A percentile compares a stretch with the other conserved stretches of the same genome.
Evolutionary conservation across 1,140 invertebrate genomes (phyloP).

Genomic region (Phocides pigmalion): DNA sequence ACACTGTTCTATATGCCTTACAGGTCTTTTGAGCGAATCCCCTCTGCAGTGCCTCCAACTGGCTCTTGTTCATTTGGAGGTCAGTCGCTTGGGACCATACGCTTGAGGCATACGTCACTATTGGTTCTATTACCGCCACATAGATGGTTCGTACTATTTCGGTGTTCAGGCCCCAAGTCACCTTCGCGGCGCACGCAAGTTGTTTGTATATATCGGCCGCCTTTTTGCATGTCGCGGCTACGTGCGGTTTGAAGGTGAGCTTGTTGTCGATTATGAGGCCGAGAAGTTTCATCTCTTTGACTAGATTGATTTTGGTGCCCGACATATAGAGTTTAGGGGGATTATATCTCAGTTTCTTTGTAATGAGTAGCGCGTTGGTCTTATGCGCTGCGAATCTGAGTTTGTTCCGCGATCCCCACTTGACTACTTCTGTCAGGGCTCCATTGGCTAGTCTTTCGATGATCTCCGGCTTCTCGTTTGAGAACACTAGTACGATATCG

Average conservation of each 20-base stretch:
- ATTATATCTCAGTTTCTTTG: too few relatives aligned
- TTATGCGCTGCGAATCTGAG: too few relatives aligned
- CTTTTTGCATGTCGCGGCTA: background rate
- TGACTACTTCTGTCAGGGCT: too few relatives aligned
- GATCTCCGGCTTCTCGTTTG: too few relatives aligned
- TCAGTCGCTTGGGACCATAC: constrained; percentile 32
- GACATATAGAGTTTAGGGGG: too few relatives aligned
- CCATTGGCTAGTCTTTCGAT: too few relatives aligned
- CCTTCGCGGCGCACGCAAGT: background rate
- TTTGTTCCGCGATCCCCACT: too few relatives aligned
- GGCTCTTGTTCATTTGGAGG: constrained; percentile 1
- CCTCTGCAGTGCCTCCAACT: constrained; percentile 32
- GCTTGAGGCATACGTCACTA: constrained; percentile 36
- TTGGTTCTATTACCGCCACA: constrained; percentile 39
- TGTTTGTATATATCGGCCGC: background rate
- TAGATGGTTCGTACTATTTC: constrained; percentile 43
- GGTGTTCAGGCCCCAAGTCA: constrained; percentile 37
- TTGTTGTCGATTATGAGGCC: constrained; percentile 5
- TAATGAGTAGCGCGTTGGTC: too few relatives aligned
- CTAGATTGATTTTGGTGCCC: background rate
- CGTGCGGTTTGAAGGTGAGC: background rate
- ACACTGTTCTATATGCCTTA: constrained; percentile 39
- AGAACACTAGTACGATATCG: too few relatives aligned
- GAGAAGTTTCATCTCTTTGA: background rate
- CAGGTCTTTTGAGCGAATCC: constrained; percentile 38